Base-by-base conservation (phyloP, 2,113 vertebrate genomes). In the Datnioides undecimradiatus region DNA sequence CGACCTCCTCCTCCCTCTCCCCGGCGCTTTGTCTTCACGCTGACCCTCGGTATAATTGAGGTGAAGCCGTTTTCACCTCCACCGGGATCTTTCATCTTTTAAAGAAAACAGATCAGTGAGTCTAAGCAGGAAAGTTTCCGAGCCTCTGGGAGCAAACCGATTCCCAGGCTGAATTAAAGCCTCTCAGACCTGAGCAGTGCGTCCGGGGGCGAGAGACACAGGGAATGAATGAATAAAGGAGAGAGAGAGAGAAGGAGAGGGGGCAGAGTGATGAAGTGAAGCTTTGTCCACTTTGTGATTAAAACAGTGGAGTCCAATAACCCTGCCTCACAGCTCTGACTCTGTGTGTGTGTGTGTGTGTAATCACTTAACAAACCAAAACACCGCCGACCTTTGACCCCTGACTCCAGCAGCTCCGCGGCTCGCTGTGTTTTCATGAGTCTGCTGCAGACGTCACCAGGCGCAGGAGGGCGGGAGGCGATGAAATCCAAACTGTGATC, bases 21-120 rank as follows among this genome's bases (percentile, higher is more conserved):
- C 49, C 11, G 25, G 49, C 49, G 73, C 59, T 72, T 75, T 64
- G 77, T 87, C 67, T 83, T 76, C 70, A 58, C 29, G 27, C 58
- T 81, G 85, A 90, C 83, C 88, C 23, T 3, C 0, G 0, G 14
- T 55, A 80, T 90, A 85, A 90, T 90, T 83, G 88, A 90, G 85
- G 82, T 85, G 85, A 90, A 77, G 2, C 45, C 13, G 17, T 17
- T 25, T 41, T 6, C 13, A 43, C n/a, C 6, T 52, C 67, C 49
- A 54, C 80, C 67, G 40, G 66, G 58, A 41, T 34, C 31, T 58
- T 63, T 55, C n/a, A n/a, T n/a, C 43, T n/a, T 27, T 55, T 40
- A 8, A 19, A 33, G 59, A 60, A 85, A 85, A 66, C 73, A 73
- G 66, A 79, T 73, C 36, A 62, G 71, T 55, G 38, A 70, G 74